Percentiles rank a stretch among this genome's conserved stretches.
phyloP scores from a whole-genome alignment of 2,888 invertebrate genomes.

The Dasypolia templi region DNA sequence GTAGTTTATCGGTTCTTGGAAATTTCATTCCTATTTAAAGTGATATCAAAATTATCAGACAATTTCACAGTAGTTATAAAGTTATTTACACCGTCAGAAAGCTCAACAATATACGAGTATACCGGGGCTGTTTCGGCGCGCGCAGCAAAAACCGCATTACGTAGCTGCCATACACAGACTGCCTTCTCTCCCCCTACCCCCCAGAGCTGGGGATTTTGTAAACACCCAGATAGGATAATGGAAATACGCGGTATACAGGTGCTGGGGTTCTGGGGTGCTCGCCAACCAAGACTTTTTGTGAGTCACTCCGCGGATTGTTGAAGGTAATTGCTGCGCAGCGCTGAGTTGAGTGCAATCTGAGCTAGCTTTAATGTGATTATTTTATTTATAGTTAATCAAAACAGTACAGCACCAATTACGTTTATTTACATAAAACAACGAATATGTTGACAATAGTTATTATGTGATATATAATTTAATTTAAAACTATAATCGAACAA shows the following conservation, averaged over 20 bases:
- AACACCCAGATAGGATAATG: conserved; percentile 51
- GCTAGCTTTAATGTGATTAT: not conserved
- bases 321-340: not conserved
- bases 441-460: no score
- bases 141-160: conserved; percentile 64
- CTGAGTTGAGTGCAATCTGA: not conserved
- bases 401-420: no score
- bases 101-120: conserved; percentile 23
- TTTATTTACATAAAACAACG: no score
- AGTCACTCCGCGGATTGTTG: conserved; percentile 1
- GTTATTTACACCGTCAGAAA: conserved; percentile 16
- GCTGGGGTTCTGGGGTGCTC: not conserved
- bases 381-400: no score
- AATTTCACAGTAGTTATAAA: not conserved
- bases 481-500: no score
- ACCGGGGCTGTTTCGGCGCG: conserved; percentile 17
- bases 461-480: no score
- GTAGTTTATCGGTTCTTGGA: not conserved
- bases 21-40: not conserved
- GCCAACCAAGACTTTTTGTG: conserved; percentile 22
- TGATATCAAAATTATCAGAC: not conserved
- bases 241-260: conserved; percentile 39
- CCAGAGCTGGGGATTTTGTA: conserved; percentile 31
- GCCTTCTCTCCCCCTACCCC: not conserved
- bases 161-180: conserved; percentile 57